Evolutionary conservation across 2,888 invertebrate species (phyloP), one percentile per base, ranked within the genome.

Genomic region (Drosophila imparisetae): DNA sequence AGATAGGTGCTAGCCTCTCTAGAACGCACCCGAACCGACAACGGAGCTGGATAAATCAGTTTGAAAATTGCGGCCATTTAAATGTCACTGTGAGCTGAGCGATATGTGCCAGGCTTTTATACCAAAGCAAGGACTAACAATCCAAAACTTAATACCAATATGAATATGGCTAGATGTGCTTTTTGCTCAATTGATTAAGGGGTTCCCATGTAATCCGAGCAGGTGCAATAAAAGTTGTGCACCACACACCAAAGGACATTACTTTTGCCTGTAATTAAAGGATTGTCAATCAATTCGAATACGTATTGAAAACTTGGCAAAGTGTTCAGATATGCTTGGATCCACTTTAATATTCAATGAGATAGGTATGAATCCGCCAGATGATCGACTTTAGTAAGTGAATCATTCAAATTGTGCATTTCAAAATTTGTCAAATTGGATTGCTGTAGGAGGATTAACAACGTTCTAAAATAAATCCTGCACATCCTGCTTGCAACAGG

Each of bases 341-440:
- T 72, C 68, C 30, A 83, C 81, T 45, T 71, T 60, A 27, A 86
- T 81, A 24, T 60, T 72, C 69, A 81, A 53, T 11, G 66, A 70
- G 38, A 81, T 81, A 50, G 81, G 78, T 27, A 78, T 71, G 10
- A 84, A 70, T 13, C 72, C 78, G 0, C 78, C 81, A 6, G 0
- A 63, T 42, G 13, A 75, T 72, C 0, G 70, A 70, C 11, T 71
- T 52, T 58, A 86, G 83, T 13, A 79, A 66, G 6, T 81, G 59
- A 0, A 75, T 69, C 52, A 80, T 48, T 5, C 75, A 82, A 29
- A 75, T 65, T 0, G 49, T 40, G 13, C 75, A 7, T 0, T 69
- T 81, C 81, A 7, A 81, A 36, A 36, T 36, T 4, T 36, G 36
- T 59, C 83, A 81, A 83, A 4, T 76, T 72, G 0, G 81, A 83